These are phyloP conservation scores for Batillaria attramentaria DNA, from an alignment of 1,140 invertebrate species.

Conservation along the genomic window DNA sequence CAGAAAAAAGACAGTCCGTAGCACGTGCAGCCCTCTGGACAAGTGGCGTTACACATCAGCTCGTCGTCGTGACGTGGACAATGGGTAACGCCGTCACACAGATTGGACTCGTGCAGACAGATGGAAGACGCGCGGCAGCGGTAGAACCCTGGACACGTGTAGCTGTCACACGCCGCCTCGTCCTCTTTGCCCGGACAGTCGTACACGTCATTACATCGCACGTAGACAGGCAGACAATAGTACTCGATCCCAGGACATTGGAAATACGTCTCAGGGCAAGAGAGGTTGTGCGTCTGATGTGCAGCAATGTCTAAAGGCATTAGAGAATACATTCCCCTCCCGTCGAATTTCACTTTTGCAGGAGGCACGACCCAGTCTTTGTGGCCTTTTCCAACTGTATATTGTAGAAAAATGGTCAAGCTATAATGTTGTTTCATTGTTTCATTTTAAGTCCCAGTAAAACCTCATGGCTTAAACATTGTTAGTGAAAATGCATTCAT, in stretches of 20 bases:
- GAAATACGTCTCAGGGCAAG: conserved; percentile 1
- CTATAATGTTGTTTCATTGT: too few species aligned
- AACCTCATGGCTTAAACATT: too few species aligned
- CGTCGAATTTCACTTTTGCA: too few species aligned
- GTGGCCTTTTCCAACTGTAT: too few species aligned
- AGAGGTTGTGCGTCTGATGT: too few species aligned
- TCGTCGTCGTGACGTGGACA: conserved; percentile 27
- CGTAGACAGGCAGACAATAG: conserved; percentile 10
- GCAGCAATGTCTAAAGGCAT: too few species aligned
- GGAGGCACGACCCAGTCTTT: too few species aligned
- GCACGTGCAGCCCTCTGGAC: conserved; percentile 10
- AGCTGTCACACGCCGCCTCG: background rate
- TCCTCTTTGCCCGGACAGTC: conserved; percentile 20
- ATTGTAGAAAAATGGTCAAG: too few species aligned
- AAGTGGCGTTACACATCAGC: background rate
- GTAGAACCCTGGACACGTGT: conserved; percentile 29
- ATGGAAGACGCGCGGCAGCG: conserved; percentile 5
- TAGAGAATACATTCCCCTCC: too few species aligned
- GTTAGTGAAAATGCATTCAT: too few species aligned
- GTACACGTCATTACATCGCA: conserved; percentile 5
- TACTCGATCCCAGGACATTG: background rate
- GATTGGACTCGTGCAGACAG: conserved; percentile 20
- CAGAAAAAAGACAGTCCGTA: conserved; percentile 9
- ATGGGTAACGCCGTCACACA: conserved; percentile 34
- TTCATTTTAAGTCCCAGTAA: too few species aligned